A percentile compares a stretch with the other conserved stretches of the same genome.
Conservation (phyloP, 2,888 invertebrate genomes). For the Phania funesta region DNA sequence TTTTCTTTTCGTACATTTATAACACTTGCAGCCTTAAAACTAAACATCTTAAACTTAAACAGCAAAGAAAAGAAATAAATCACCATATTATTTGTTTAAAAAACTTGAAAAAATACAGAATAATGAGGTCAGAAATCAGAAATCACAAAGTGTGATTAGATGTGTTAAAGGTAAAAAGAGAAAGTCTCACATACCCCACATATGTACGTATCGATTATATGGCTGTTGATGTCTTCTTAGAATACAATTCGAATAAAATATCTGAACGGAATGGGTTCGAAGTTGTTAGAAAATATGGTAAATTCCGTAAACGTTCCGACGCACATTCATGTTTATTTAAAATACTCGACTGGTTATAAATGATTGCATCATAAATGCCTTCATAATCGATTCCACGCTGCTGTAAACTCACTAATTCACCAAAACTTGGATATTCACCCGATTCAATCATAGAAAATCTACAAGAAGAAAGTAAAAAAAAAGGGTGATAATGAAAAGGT, state of each 20-base stretch:
- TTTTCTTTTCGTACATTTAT: slow-evolving; percentile 1
- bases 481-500: not conserved
- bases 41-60: not conserved
- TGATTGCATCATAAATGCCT: slow-evolving; percentile 64
- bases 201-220: not conserved
- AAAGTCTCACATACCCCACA: not conserved
- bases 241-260: slow-evolving; percentile 69
- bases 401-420: slow-evolving; percentile 70
- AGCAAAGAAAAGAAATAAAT: not conserved
- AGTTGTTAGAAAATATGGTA: slow-evolving; percentile 69
- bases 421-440: slow-evolving; percentile 74
- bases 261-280: slow-evolving; percentile 72
- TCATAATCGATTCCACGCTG: slow-evolving; percentile 73
- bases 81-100: not conserved
- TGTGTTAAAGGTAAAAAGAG: not conserved
- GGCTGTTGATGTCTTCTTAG: slow-evolving; percentile 4
- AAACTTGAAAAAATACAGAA: too few relatives aligned
- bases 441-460: slow-evolving; percentile 74
- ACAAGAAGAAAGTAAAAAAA: slow-evolving; percentile 43
- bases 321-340: slow-evolving; percentile 66
- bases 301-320: slow-evolving; percentile 64
- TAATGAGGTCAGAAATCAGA: not conserved
- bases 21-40: too few relatives aligned
- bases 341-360: slow-evolving; percentile 60
- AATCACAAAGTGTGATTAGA: not conserved